Conservation (phyloP, 2,797 vertebrate genomes). For the Morus bassanus region DNA sequence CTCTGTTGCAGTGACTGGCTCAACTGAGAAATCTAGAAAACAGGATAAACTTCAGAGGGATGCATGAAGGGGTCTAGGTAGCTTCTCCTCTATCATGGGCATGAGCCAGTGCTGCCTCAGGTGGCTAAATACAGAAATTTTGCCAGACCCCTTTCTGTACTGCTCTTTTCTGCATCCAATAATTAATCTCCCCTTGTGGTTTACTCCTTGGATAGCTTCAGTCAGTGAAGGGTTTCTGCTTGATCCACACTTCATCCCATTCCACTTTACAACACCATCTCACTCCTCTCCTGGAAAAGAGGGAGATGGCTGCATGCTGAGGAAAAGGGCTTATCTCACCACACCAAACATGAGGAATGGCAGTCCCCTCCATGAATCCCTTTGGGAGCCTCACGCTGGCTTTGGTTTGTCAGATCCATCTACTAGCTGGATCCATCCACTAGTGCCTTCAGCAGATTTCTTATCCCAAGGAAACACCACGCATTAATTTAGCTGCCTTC, state of each 20-base stretch:
- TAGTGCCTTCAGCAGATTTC: neutral
- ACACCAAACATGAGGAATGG: neutral
- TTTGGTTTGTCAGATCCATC: neutral
- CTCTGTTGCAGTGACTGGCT: neutral
- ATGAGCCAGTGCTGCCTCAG: neutral
- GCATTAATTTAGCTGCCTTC: neutral
- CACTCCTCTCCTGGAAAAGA: neutral
- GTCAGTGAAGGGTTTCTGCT: neutral
- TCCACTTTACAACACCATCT: neutral
- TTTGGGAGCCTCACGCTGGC: neutral
- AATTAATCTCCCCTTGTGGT: neutral
- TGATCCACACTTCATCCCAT: neutral
- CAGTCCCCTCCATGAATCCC: no score
- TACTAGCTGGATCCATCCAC: neutral
- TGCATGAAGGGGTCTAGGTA: neutral
- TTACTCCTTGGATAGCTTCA: neutral
- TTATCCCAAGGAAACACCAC: neutral
- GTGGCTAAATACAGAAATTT: neutral
- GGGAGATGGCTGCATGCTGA: neutral
- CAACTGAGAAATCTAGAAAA: neutral
- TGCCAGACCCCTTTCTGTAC: neutral
- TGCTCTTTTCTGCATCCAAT: neutral
- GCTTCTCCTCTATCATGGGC: neutral
- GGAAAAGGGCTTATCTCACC: neutral
- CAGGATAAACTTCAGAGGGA: neutral